These are phyloP conservation scores for Andrena bucephala DNA, from an alignment of 2,888 invertebrate genomes.

Conservation along the genomic window DNA sequence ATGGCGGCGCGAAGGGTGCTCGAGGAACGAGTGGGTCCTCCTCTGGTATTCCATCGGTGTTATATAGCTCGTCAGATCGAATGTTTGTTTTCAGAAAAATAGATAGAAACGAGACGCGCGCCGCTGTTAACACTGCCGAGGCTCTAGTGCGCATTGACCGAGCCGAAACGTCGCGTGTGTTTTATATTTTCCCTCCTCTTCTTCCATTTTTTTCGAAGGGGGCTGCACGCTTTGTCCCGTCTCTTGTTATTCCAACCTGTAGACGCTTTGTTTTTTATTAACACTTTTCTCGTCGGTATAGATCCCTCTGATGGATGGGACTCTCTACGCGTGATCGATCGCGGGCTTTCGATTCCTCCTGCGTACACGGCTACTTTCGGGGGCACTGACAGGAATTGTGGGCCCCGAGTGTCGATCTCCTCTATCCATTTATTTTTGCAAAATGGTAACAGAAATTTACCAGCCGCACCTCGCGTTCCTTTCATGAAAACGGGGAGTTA, in stretches of 20 bases:
- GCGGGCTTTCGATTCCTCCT: not conserved
- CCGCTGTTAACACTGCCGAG: constrained; percentile 61
- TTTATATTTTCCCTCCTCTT: constrained; percentile 27
- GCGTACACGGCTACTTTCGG: not conserved
- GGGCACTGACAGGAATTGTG: too few relatives aligned
- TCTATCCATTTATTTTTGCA: too few relatives aligned
- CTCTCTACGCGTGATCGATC: constrained; percentile 2
- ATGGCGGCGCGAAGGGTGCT: constrained; percentile 72
- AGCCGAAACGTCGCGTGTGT: constrained; percentile 67
- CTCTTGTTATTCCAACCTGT: constrained; percentile 45
- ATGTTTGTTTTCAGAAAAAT: constrained; percentile 74
- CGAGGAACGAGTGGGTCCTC: constrained; percentile 73
- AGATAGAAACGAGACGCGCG: constrained; percentile 70
- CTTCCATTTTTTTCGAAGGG: not conserved
- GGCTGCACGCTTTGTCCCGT: constrained; percentile 39
- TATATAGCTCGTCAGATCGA: constrained; percentile 74
- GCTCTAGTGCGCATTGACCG: constrained; percentile 65
- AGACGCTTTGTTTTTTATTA: constrained; percentile 58
- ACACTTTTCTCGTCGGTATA: constrained; percentile 32
- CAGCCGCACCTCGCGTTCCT: too few relatives aligned
- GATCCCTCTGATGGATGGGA: constrained; percentile 15
- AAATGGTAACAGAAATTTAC: too few relatives aligned
- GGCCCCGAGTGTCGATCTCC: too few relatives aligned
- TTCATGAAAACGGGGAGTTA: too few relatives aligned
- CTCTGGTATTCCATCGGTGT: constrained; percentile 72